Evolutionary conservation across 2,113 vertebrate genomes (phyloP).

Genomic region (Apodemus speciosus): DNA sequence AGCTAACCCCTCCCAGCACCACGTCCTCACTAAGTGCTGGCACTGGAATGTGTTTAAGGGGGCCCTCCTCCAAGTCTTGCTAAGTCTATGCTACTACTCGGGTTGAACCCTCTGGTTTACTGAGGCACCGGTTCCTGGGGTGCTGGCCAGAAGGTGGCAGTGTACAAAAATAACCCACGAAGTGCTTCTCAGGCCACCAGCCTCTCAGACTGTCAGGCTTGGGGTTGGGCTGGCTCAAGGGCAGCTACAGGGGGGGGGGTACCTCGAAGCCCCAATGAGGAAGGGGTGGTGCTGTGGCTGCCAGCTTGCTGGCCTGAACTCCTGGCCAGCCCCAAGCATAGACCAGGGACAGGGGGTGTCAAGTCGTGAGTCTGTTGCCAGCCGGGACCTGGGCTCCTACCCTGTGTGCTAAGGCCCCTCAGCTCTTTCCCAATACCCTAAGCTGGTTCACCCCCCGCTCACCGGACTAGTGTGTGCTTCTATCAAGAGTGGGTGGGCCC

Average conservation of each 20-base stretch:
- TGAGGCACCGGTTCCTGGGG: too few relatives aligned
- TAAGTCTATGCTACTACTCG: rapidly evolving
- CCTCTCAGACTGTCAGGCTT: background rate
- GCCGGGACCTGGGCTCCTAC: background rate
- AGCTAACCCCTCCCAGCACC: rapidly evolving
- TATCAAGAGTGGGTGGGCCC: rapidly evolving
- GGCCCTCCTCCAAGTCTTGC: background rate
- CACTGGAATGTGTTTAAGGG: rapidly evolving
- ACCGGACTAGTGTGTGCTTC: rapidly evolving
- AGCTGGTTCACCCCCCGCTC: rapidly evolving
- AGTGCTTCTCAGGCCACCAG: background rate
- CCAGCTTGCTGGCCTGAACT: too few relatives aligned
- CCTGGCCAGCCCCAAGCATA: rapidly evolving
- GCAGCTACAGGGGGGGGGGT: rapidly evolving
- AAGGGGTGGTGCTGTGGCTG: rapidly evolving
- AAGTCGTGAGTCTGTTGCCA: rapidly evolving
- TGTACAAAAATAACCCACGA: rapidly evolving
- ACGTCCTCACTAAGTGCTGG: rapidly evolving
- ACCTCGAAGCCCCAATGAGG: rapidly evolving
- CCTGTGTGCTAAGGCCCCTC: rapidly evolving
- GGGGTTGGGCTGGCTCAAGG: too few relatives aligned
- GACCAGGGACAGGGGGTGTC: rapidly evolving
- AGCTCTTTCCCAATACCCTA: background rate
- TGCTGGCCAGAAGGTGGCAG: too few relatives aligned
- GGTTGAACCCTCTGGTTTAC: background rate